These are phyloP conservation scores for Melinaea menophilus DNA, from an alignment of 2,888 invertebrate species.

Conservation along the genomic window DNA sequence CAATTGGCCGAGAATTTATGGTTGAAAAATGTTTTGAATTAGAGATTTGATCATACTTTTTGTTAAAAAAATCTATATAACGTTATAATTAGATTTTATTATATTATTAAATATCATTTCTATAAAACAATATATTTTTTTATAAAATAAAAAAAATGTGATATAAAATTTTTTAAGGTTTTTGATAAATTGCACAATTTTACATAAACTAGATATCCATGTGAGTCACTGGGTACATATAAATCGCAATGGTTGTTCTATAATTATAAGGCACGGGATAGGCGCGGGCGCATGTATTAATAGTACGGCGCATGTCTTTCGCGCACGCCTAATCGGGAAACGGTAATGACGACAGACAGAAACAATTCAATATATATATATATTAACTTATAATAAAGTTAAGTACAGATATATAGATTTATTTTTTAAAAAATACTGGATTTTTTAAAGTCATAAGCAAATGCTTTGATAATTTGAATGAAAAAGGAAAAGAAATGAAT, in stretches of 20 bases:
- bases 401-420: neutral
- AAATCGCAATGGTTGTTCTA: constrained; percentile 64
- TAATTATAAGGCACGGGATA: constrained; percentile 62
- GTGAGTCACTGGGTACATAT: constrained; percentile 36
- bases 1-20: neutral
- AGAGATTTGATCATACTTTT: no score
- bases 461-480: no score
- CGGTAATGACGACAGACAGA: constrained; percentile 39
- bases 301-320: constrained; percentile 46
- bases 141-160: no score
- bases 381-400: neutral
- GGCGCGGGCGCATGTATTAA: constrained; percentile 56
- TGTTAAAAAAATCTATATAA: no score
- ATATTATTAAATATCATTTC: no score
- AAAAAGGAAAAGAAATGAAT: no score
- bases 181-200: constrained; percentile 9
- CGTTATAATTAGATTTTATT: no score
- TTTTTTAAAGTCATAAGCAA: neutral
- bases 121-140: no score
- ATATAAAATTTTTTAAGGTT: neutral
- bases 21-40: neutral
- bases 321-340: constrained; percentile 68
- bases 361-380: constrained; percentile 12
- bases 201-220: constrained; percentile 12
- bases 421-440: neutral